Percentiles rank a stretch among this genome's conserved stretches.
Evolutionary conservation across 35 echinoderm and acorn worm genomes (phyloP).

Genomic region (Nesometra sesokonis): DNA sequence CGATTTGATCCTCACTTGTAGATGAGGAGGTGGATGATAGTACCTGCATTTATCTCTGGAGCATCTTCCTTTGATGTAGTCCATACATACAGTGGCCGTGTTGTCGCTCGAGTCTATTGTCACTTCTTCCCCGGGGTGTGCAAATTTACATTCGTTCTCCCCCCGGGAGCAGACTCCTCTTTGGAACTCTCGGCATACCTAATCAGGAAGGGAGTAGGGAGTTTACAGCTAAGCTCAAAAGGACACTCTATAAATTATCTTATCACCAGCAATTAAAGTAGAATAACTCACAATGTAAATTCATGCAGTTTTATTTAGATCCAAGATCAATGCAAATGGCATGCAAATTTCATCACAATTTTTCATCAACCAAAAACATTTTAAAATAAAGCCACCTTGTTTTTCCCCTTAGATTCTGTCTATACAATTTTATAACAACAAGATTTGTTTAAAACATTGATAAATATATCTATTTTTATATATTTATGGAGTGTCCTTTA

Average conservation of each 20-base stretch:
- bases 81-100: slow-evolving; percentile 98
- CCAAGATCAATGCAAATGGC: not conserved
- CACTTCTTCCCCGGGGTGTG: slow-evolving; percentile 87
- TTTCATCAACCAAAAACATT: not conserved
- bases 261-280: not conserved
- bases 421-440: too few species aligned
- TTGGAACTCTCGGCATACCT: slow-evolving; percentile 99
- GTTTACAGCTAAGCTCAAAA: not conserved
- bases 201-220: not conserved
- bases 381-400: not conserved
- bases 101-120: slow-evolving; percentile 89
- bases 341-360: not conserved
- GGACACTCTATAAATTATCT: slow-evolving; percentile 2
- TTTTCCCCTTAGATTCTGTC: not conserved
- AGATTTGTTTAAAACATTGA: too few species aligned
- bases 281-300: too few species aligned
- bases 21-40: slow-evolving; percentile 97
- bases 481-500: not conserved
- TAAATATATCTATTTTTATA: too few species aligned
- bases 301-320: not conserved
- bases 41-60: slow-evolving; percentile 99
- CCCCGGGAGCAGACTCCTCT: slow-evolving; percentile 92
- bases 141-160: slow-evolving; percentile 98
- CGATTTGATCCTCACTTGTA: slow-evolving; percentile 96
- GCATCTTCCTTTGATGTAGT: slow-evolving; percentile 95